Base-by-base conservation (phyloP, 2,797 vertebrate genomes). In the Leptoclinus maculatus region DNA sequence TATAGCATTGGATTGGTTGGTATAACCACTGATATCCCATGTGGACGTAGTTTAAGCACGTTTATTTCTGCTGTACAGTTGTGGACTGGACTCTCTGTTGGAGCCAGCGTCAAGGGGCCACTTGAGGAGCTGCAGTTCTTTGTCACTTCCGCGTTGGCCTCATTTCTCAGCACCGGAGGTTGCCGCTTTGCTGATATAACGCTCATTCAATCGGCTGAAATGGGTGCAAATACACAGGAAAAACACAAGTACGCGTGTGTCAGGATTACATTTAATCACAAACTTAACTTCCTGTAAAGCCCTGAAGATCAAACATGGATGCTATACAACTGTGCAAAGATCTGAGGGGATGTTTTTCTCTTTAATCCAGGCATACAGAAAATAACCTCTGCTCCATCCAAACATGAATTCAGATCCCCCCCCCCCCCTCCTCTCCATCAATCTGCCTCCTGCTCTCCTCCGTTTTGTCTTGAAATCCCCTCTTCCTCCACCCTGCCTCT, bases 371-470 rank as follows among this genome's bases (percentile, higher is more conserved):
- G 11, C 54, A 9, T 64, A 49, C 2, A 47, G 3, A 72, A 78
- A 62, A 78, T 63, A 83, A 83, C 47, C 74, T 69, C 49, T 51
- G 56, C 51, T 77, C 49, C 53, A 60, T 84, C 59, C 54, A 17
- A 65, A 83, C 65, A 68, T 34, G 57, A 47, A 41, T 85, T 81
- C 70, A 77, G 19, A 79, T 78, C 27, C 19, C 45, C 45, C 7
- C 17, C 41, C 16, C 14, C 41, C 10, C 41, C 41, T 2, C 41
- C 6, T 17, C 34, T 41, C 78, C 57, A 68, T 86, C 83, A 75
- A 16, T 88, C 77, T 78, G 63, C n/a, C 82, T 76, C 78, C 19
- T 13, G 12, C 8, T 82, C 84, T 84, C 78, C 83, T 83, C 83
- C 86, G 2, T 25, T 39, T 75, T 82, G 69, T 84, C 83, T 82